Conservation (phyloP, 1,140 invertebrate species). For the Drosophila kurseongensis region DNA sequence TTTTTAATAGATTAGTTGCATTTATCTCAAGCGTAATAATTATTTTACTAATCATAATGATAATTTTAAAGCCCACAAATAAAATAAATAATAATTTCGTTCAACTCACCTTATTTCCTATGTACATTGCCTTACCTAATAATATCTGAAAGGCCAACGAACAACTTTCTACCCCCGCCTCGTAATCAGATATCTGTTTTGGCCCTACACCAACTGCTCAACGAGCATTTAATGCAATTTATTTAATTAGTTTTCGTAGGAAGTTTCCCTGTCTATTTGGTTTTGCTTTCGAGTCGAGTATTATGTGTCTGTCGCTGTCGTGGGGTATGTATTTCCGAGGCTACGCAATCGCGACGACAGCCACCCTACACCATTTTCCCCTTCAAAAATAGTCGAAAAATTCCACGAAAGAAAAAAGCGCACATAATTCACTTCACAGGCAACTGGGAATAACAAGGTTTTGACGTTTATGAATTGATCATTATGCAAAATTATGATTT, state of each 20-base stretch:
- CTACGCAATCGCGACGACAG: slow-evolving; percentile 2
- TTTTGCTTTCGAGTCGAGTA: slow-evolving; percentile 6
- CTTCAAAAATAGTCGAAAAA: slow-evolving; percentile 36
- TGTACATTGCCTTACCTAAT: neutral
- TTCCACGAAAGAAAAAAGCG: slow-evolving; percentile 43
- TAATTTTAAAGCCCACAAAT: too few relatives aligned
- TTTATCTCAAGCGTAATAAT: too few relatives aligned
- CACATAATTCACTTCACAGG: slow-evolving; percentile 63
- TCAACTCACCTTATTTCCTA: too few relatives aligned
- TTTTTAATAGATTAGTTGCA: too few relatives aligned
- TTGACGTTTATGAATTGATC: slow-evolving; percentile 84
- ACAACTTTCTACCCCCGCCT: slow-evolving; percentile 14
- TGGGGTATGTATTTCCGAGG: slow-evolving; percentile 34
- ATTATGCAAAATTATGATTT: slow-evolving; percentile 84
- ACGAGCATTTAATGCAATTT: slow-evolving; percentile 62
- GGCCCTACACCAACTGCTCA: slow-evolving; percentile 49
- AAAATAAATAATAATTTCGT: neutral
- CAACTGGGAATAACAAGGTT: slow-evolving; percentile 49
- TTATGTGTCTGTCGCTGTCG: slow-evolving; percentile 12
- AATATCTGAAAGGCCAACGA: neutral
- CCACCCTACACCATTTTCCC: neutral
- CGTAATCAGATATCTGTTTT: slow-evolving; percentile 61
- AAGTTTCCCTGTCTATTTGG: slow-evolving; percentile 42
- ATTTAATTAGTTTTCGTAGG: slow-evolving; percentile 74
- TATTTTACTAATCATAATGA: too few relatives aligned